Conservation (phyloP, 2,113 vertebrate genomes). For the Trinectes maculatus region DNA sequence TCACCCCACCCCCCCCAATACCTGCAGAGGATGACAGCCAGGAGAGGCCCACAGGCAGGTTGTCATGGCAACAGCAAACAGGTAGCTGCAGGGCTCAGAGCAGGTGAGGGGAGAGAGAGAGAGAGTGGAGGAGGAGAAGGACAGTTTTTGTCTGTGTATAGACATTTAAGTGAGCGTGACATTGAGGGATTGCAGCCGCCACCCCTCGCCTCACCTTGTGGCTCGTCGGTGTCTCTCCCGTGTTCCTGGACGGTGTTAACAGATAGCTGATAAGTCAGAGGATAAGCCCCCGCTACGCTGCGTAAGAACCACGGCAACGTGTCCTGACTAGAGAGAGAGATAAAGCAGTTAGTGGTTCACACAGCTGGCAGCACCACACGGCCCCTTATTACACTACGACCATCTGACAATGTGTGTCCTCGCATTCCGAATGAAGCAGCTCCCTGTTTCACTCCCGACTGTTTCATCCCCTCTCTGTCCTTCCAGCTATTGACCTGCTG, state of each 20-base stretch:
- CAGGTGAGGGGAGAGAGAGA: slow-evolving; percentile 26
- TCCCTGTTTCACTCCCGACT: background rate
- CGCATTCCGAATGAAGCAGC: slow-evolving; percentile 28
- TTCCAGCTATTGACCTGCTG: slow-evolving; percentile 94
- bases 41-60: slow-evolving; percentile 51
- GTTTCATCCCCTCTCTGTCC: slow-evolving; percentile 5
- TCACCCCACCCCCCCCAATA: background rate
- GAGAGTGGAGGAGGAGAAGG: slow-evolving; percentile 12
- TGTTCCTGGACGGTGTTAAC: slow-evolving; percentile 31
- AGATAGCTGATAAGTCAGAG: slow-evolving; percentile 44
- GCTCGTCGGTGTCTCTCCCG: background rate
- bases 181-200: background rate
- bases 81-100: slow-evolving; percentile 55
- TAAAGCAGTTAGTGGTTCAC: slow-evolving; percentile 24
- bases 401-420: slow-evolving; percentile 1
- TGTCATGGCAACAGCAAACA: slow-evolving; percentile 74
- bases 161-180: slow-evolving; percentile 15
- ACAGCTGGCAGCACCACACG: background rate
- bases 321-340: slow-evolving; percentile 19
- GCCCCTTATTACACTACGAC: background rate
- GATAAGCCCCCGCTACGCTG: slow-evolving; percentile 36
- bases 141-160: background rate
- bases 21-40: slow-evolving; percentile 42
- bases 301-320: slow-evolving; percentile 28
- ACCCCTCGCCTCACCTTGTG: slow-evolving; percentile 21